Conservation (phyloP, 2,888 invertebrate species). For the Neoscelio sp. region DNA sequence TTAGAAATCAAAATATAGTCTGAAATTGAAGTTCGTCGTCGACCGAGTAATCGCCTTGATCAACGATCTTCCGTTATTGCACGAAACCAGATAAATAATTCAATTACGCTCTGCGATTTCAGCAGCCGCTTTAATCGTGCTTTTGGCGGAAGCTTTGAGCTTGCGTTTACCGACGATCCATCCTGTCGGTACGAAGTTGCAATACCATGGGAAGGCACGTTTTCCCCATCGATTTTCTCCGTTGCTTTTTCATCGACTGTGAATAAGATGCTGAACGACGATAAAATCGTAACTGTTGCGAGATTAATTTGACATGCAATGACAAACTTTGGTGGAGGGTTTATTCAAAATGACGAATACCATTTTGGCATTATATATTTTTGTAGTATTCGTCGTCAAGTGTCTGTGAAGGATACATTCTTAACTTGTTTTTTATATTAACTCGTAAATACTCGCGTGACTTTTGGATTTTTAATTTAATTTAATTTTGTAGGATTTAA, state of each 20-base stretch:
- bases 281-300: not conserved
- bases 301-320: no score
- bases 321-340: no score
- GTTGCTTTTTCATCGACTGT: conserved; percentile 47
- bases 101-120: conserved; percentile 50
- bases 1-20: no score
- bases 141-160: conserved; percentile 2
- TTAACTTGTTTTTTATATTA: no score
- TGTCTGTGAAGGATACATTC: no score
- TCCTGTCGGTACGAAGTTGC: conserved; percentile 43
- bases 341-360: no score
- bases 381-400: no score
- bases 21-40: no score
- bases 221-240: conserved; percentile 35
- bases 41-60: conserved; percentile 33
- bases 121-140: conserved; percentile 14
- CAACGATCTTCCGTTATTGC: conserved; percentile 59
- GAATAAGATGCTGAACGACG: conserved; percentile 30
- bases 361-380: no score
- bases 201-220: not conserved
- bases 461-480: no score
- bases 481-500: no score
- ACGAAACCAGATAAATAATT: conserved; percentile 65
- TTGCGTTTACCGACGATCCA: conserved; percentile 38
- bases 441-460: no score